Conservation (phyloP, 2,113 vertebrate genomes). For the Cyprinodon variegatus region DNA sequence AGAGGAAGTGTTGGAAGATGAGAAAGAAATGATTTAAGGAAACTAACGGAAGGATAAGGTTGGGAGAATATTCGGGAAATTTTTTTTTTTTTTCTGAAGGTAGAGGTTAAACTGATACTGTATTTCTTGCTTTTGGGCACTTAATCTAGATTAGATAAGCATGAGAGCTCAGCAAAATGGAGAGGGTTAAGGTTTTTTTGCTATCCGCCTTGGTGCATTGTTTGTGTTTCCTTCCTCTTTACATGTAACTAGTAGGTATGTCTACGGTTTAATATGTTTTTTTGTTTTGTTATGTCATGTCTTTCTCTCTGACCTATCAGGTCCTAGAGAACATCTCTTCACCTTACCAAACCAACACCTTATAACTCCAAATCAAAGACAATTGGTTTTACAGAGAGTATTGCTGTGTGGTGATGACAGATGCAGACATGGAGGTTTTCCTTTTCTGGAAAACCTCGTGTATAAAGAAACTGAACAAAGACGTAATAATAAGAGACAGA, state of each 20-base stretch:
- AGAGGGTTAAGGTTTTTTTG: background rate
- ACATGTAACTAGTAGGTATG: background rate
- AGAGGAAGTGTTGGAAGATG: no score
- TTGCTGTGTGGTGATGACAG: background rate
- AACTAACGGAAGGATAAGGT: background rate
- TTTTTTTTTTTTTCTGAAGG: background rate
- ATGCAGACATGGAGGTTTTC: background rate
- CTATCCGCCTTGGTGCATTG: background rate
- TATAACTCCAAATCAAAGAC: background rate
- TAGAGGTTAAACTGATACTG: background rate
- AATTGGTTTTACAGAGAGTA: background rate
- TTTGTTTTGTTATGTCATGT: no score
- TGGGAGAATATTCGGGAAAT: background rate
- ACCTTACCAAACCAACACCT: background rate
- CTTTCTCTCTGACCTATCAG: background rate
- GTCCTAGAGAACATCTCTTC: background rate
- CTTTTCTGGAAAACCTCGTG: slow-evolving; percentile 4
- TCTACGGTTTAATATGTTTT: background rate
- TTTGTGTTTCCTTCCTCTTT: background rate
- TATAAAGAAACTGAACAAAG: slow-evolving; percentile 40
- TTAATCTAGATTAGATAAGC: no score
- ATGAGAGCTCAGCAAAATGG: background rate
- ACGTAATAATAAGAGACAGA: slow-evolving; percentile 49
- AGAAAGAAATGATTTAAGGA: no score
- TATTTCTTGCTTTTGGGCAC: no score